Base-by-base conservation (phyloP, 2,113 vertebrate genomes). In the Rhizomys pruinosus region DNA sequence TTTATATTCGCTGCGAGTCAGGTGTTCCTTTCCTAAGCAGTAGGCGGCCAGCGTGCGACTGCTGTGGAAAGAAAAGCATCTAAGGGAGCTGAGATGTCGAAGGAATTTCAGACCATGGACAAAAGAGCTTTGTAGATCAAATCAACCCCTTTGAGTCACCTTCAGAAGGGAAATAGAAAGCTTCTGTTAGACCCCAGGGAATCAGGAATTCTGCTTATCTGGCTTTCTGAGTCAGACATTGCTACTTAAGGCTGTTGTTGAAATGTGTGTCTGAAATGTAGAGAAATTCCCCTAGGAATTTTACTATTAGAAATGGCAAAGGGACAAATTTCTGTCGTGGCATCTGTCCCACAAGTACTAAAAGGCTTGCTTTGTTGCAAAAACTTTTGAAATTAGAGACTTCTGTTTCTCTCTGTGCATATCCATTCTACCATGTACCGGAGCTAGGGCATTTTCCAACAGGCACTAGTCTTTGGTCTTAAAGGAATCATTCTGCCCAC, bases 101-200 rank as follows among this genome's bases (percentile, higher is more conserved):
- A 63, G 94, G 84, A 74, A 69, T 94, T 87, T 73, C 59, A 63
- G 69, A 92, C 61, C 63, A 66, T 57, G 44, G 85, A 95, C 92
- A 90, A 87, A 80, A 84, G 64, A 57, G 44, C 66, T 94, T 87
- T 95, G 84, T 94, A 81, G 95, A 95, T 94, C 89, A 91, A 84
- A 87, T 84, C 87, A 94, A 66, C 11, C 23, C 32, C 10, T 81
- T 22, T 63, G 59, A 90, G 57, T 52, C 55, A 90, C 42, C 55
- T 91, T 87, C 64, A 84, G 59, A 78, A 91, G 80, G 87, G 92
- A 91, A 94, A 92, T 44, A 69, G 76, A 89, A 96, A 77, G n/a
- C 68, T 87, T 90, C 73, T 72, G 63, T 59, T 32, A 47, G 47
- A 93, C 80, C 37, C 74, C 81, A 57, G 72, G 73, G 87, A 88